Base-by-base conservation (phyloP, 1,140 invertebrate genomes). In the Cryptotermes secundus region DNA sequence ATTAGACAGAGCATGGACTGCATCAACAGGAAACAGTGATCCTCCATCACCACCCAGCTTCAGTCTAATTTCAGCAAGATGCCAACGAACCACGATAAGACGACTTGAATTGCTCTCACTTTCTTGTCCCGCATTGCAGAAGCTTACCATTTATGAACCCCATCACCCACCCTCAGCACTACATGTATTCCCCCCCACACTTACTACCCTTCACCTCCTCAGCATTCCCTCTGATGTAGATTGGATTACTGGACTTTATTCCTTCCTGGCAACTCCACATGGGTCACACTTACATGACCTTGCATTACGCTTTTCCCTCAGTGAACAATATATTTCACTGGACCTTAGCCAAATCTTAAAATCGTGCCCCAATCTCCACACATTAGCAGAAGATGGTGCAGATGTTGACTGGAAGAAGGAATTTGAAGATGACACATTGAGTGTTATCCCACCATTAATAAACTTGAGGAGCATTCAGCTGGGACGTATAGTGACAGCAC, bases 121-220 rank as follows among this genome's bases (percentile, higher is more conserved):
- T 26, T 87, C 89, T 1, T 92, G 90, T 84, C 91, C 90, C 2
- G 85, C 85, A 72, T 86, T 92, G 0, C 88, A 90, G 36, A 89
- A 88, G 83, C 86, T 92, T 26, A 88, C 89, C 34, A 90, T 91
- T 14, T 88, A 87, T 0, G 90, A 91, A 83, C 90, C 90, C 1
- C 87, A 89, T 83, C 90, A 91, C 87, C 87, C 90, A 3, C 90
- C 90, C 0, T 87, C 90, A 72, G 88, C 88, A 14, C 85, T 91
- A 1, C 84, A 87, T 65, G 83, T 90, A 6, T 90, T 91, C 49
- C 88, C 90, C 0, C 81, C 83, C 36, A 88, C 86, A 34, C 84
- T 91, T 10, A 89, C 90, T 0, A 89, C 88, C 1, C 86, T 91
- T n/a, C 91, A 88, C 34, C 86, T 91, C 2, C 89, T 91, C 36